Percentiles rank a stretch among this genome's conserved stretches.
These are phyloP conservation scores for Sceliomorpha sp. DNA, from an alignment of 2,888 invertebrate genomes.

Conservation along the genomic window DNA sequence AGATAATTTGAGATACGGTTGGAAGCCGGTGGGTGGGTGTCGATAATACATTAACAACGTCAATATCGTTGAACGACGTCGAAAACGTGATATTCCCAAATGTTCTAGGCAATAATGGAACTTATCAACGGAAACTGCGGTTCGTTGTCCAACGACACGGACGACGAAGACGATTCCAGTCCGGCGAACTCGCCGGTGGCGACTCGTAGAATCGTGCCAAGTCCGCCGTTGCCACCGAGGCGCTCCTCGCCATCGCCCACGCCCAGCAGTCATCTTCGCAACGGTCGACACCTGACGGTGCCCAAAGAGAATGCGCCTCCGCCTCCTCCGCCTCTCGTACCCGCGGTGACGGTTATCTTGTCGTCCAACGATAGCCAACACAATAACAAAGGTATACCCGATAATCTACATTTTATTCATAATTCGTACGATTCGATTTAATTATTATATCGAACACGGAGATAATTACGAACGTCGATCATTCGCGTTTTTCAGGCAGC, in stretches of 20 bases:
- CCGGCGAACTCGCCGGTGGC: constrained; percentile 74
- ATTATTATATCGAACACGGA: no score
- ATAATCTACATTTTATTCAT: constrained; percentile 4
- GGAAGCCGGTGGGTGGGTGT: no score
- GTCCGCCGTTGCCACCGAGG: constrained; percentile 85
- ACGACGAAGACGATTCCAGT: constrained; percentile 75
- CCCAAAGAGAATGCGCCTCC: constrained; percentile 81
- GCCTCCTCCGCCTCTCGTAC: constrained; percentile 65
- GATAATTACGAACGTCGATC: no score
- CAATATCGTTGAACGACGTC: no score
- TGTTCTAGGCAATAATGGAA: constrained; percentile 79
- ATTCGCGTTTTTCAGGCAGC: constrained; percentile 66
- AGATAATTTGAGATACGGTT: no score
- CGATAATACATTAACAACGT: no score
- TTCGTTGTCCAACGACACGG: constrained; percentile 73
- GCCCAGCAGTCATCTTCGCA: constrained; percentile 68
- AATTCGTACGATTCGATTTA: no score
- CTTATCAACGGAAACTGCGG: constrained; percentile 76
- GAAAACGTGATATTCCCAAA: constrained; percentile 22
- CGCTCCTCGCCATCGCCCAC: constrained; percentile 81
- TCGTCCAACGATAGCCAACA: constrained; percentile 70
- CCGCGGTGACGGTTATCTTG: constrained; percentile 71
- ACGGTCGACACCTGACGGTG: constrained; percentile 76
- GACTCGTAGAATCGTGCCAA: constrained; percentile 71
- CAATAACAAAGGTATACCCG: constrained; percentile 71